Evolutionary conservation across 2,888 invertebrate genomes (phyloP).

Genomic region (Polylopha cassiicola): DNA sequence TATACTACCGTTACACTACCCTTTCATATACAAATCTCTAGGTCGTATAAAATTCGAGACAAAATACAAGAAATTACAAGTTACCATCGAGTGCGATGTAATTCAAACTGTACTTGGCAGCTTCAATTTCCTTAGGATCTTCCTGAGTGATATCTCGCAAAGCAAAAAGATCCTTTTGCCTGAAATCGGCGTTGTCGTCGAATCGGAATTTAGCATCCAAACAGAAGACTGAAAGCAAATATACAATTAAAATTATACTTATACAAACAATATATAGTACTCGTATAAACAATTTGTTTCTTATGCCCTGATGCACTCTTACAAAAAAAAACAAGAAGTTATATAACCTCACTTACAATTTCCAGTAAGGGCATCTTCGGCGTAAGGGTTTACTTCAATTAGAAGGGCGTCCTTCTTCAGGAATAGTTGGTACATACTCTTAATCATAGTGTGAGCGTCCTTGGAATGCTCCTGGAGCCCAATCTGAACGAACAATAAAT

Average conservation of each 20-base stretch:
- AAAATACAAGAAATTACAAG: background rate
- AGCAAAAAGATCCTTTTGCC: slow-evolving; percentile 92
- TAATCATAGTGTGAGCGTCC: slow-evolving; percentile 85
- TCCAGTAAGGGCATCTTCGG: slow-evolving; percentile 88
- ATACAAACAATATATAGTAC: too few relatives aligned
- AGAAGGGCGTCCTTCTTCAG: slow-evolving; percentile 91
- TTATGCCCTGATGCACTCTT: too few relatives aligned
- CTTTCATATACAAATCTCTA: background rate
- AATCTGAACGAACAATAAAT: slow-evolving; percentile 63
- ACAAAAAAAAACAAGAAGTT: background rate
- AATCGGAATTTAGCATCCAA: slow-evolving; percentile 97
- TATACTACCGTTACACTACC: background rate
- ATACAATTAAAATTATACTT: background rate
- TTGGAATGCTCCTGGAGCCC: slow-evolving; percentile 83
- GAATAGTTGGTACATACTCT: slow-evolving; percentile 91
- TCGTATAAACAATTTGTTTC: too few relatives aligned
- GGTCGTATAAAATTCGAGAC: background rate
- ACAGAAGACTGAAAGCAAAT: slow-evolving; percentile 84
- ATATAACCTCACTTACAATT: slow-evolving; percentile 74
- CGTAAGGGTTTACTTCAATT: slow-evolving; percentile 96
- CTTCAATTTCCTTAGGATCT: slow-evolving; percentile 94
- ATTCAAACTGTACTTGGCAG: slow-evolving; percentile 92
- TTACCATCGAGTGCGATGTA: slow-evolving; percentile 96
- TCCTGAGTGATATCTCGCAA: slow-evolving; percentile 93
- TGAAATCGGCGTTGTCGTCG: slow-evolving; percentile 95